phyloP scores from a whole-genome alignment of 2,888 invertebrate genomes.

The Cantharis flavilabris region DNA sequence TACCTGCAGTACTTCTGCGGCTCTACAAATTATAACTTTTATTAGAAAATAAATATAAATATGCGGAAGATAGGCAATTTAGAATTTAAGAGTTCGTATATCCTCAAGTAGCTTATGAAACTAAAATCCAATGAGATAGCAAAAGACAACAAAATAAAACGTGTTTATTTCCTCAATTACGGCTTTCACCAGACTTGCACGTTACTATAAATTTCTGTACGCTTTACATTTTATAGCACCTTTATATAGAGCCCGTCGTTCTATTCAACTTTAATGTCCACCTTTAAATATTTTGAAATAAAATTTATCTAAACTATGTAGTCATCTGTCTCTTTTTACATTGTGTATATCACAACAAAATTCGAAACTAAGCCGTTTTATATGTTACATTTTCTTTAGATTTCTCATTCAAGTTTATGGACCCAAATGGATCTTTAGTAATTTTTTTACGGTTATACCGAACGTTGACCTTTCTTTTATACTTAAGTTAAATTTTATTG shows the following conservation, averaged over 20 bases:
- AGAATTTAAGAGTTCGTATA: not conserved
- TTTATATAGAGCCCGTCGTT: not conserved
- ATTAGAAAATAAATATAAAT: not conserved
- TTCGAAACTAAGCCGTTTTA: not conserved
- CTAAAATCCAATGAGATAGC: not conserved
- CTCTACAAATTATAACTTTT: not conserved
- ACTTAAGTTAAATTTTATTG: too few relatives aligned
- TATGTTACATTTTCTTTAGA: not conserved
- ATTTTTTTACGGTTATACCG: not conserved
- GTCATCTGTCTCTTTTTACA: not conserved
- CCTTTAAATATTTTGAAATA: not conserved
- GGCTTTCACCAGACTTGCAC: not conserved
- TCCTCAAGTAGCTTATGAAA: not conserved
- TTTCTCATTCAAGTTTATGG: not conserved
- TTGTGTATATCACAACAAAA: not conserved
- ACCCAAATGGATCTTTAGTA: not conserved
- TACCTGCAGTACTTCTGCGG: not conserved
- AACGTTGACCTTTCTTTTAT: too few relatives aligned
- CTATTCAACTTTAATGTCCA: not conserved
- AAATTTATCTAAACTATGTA: not conserved
- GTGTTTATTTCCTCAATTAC: not conserved
- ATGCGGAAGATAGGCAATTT: not conserved
- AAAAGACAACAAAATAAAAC: not conserved
- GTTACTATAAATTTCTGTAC: not conserved
- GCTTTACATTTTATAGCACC: not conserved